These are phyloP conservation scores for Motacilla alba DNA, from an alignment of 2,113 vertebrate genomes.

Conservation along the genomic window DNA sequence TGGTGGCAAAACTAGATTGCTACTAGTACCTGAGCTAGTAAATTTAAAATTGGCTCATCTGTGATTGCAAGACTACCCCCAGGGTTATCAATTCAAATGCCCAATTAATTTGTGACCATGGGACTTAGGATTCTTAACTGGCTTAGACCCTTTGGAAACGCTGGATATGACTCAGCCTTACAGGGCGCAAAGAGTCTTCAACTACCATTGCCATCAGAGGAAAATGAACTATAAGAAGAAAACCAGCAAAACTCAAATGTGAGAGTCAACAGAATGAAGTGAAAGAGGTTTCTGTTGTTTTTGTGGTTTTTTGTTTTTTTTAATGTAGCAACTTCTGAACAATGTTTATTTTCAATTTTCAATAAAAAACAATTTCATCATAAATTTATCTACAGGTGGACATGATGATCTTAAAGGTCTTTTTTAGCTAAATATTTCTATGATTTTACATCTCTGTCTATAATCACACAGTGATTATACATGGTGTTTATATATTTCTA, in stretches of 20 bases:
- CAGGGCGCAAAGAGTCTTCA: background rate
- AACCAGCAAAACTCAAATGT: background rate
- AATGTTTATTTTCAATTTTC: background rate
- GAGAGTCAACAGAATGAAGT: background rate
- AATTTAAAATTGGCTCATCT: background rate
- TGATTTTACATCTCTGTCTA: background rate
- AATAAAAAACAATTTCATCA: background rate
- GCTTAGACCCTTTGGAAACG: background rate
- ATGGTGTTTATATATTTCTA: background rate
- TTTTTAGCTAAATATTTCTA: background rate
- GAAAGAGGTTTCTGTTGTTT: background rate
- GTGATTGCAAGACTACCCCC: background rate
- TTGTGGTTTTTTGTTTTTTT: too few relatives aligned
- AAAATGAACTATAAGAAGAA: background rate
- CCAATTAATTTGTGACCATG: background rate
- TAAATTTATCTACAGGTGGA: background rate
- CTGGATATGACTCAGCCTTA: background rate
- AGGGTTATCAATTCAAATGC: background rate
- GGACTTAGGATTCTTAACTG: background rate
- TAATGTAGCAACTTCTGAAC: accelerated
- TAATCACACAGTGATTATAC: background rate
- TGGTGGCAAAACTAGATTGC: background rate
- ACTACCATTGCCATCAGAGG: background rate
- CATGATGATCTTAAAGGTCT: background rate
- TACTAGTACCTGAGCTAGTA: background rate